Evolutionary conservation across 1,140 invertebrate genomes (phyloP).

Genomic region (Brachionus plicatilis): DNA sequence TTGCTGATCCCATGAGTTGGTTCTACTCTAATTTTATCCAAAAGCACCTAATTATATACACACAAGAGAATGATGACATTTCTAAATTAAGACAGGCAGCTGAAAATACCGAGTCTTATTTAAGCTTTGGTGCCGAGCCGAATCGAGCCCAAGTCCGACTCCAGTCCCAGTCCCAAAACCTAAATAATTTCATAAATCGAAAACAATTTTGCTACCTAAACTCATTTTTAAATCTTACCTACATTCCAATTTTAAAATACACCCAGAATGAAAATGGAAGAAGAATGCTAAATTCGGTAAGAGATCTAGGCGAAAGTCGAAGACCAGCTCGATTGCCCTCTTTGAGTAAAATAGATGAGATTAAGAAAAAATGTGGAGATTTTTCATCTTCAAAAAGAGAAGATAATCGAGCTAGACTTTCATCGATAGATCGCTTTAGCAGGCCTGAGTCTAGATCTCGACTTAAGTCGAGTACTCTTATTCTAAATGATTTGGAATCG

Average conservation of each 20-base stretch:
- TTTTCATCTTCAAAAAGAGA: background rate
- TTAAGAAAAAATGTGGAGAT: background rate
- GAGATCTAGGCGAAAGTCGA: background rate
- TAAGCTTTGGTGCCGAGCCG: background rate
- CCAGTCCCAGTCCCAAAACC: background rate
- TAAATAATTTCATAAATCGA: background rate
- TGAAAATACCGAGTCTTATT: background rate
- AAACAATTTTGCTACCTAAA: slow-evolving; percentile 17
- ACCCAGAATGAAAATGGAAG: background rate
- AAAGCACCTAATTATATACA: slow-evolving; percentile 14
- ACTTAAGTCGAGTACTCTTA: background rate
- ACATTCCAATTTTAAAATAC: slow-evolving; percentile 5
- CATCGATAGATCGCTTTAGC: background rate
- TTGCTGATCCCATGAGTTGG: slow-evolving; percentile 29
- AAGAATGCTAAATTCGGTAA: background rate
- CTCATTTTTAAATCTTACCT: slow-evolving; percentile 8
- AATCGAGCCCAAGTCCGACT: background rate
- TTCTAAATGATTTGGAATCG: background rate
- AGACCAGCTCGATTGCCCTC: background rate
- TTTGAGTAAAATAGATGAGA: background rate
- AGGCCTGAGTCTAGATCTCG: background rate
- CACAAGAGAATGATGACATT: background rate
- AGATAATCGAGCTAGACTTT: background rate
- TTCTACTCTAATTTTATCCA: slow-evolving; percentile 23
- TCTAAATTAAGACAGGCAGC: background rate